phyloP scores from a whole-genome alignment of 2,797 vertebrate genomes.

The Selene dorsalis region DNA sequence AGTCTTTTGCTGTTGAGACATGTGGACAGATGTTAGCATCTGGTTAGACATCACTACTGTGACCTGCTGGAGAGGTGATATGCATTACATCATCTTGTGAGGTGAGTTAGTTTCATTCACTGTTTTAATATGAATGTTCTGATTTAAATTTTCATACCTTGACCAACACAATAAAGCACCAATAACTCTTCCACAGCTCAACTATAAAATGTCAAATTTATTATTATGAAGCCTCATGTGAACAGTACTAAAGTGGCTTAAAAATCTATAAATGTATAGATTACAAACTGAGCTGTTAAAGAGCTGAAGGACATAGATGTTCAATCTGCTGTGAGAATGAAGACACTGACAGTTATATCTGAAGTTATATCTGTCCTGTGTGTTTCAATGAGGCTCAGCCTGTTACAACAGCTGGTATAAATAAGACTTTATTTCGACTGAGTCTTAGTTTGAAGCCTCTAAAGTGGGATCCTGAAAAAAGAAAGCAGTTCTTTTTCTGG shows the following conservation, averaged over 20 bases:
- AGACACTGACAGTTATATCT: no score
- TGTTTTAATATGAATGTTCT: not conserved
- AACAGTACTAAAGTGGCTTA: not conserved
- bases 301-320: no score
- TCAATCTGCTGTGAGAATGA: no score
- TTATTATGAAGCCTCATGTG: not conserved
- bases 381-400: not conserved
- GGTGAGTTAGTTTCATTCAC: not conserved
- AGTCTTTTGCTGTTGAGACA: conserved; percentile 90
- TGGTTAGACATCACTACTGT: not conserved
- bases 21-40: not conserved
- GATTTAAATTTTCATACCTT: not conserved
- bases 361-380: no score
- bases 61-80: not conserved
- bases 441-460: not conserved
- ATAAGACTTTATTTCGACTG: not conserved
- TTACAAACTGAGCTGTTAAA: no score
- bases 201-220: no score
- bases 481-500: not conserved
- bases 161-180: not conserved
- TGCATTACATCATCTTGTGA: not conserved
- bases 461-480: not conserved
- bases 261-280: not conserved
- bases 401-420: not conserved
- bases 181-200: not conserved